These are phyloP conservation scores for Trachops cirrhosus DNA, from an alignment of 2,797 vertebrate genomes.

Conservation along the genomic window DNA sequence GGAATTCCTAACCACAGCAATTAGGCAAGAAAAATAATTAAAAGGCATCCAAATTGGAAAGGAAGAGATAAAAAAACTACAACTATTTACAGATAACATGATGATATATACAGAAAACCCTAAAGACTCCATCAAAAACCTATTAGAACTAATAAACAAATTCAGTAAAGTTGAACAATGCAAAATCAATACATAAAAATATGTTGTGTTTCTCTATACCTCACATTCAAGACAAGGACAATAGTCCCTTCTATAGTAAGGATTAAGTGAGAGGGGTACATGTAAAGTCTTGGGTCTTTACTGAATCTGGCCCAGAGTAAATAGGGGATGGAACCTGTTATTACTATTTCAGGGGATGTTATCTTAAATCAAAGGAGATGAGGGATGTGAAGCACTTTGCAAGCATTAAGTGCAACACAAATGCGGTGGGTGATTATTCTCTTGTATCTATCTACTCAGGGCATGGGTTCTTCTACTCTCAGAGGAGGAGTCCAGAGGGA, in stretches of 20 bases:
- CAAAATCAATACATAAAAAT: not conserved
- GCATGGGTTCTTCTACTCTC: not conserved
- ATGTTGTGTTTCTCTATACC: not conserved
- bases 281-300: not conserved
- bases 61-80: not conserved
- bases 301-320: not conserved
- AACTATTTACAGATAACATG: not conserved
- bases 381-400: not conserved
- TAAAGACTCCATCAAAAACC: not conserved
- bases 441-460: not conserved
- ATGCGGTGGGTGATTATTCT: not conserved
- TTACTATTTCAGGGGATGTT: not conserved
- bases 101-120: not conserved
- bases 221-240: slow-evolving; percentile 8
- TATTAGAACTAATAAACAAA: not conserved
- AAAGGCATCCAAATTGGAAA: not conserved
- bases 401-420: not conserved
- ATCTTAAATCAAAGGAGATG: not conserved
- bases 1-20: not conserved
- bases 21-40: not conserved
- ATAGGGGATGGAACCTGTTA: not conserved
- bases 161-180: not conserved
- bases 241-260: not conserved
- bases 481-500: not conserved
- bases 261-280: not conserved